Evolutionary conservation across 2,113 vertebrate genomes (phyloP).

Genomic region (Cranoglanis bouderius): DNA sequence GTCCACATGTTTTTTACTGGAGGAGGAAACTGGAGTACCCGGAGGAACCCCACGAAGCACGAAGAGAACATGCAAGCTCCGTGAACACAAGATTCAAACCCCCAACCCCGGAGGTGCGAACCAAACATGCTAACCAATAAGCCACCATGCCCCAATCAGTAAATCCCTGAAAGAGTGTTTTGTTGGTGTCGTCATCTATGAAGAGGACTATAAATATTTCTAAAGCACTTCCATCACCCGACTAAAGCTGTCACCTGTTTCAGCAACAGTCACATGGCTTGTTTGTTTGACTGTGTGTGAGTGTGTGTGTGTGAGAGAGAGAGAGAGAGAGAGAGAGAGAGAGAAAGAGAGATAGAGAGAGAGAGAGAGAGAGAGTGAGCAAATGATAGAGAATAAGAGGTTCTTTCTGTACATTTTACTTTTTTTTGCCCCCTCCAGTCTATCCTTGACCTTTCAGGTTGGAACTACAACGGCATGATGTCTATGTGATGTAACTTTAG

Average conservation of each 20-base stretch:
- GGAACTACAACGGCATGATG: not conserved
- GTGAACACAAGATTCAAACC: too few species aligned
- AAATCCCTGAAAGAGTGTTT: not conserved
- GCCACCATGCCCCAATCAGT: not conserved
- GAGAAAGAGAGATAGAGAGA: too few species aligned
- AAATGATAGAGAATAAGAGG: not conserved
- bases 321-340: too few species aligned
- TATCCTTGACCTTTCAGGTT: conserved; percentile 21
- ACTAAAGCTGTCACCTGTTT: conserved; percentile 42
- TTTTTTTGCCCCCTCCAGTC: not conserved
- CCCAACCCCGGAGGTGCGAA: too few species aligned
- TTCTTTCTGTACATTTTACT: not conserved
- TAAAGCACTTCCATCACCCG: conserved; percentile 45
- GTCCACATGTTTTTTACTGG: too few species aligned
- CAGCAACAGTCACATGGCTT: conserved; percentile 37
- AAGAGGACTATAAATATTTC: not conserved
- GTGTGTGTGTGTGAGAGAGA: conserved; percentile 4
- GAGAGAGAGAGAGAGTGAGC: not conserved
- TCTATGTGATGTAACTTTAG: not conserved
- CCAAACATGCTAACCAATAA: too few species aligned
- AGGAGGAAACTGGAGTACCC: too few species aligned
- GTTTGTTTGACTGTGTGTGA: not conserved
- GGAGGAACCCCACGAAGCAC: too few species aligned
- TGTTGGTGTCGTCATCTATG: not conserved
- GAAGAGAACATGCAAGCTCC: too few species aligned